Evolutionary conservation across 2,888 invertebrate genomes (phyloP).

Genomic region (Hermaeophaga mercurialis): DNA sequence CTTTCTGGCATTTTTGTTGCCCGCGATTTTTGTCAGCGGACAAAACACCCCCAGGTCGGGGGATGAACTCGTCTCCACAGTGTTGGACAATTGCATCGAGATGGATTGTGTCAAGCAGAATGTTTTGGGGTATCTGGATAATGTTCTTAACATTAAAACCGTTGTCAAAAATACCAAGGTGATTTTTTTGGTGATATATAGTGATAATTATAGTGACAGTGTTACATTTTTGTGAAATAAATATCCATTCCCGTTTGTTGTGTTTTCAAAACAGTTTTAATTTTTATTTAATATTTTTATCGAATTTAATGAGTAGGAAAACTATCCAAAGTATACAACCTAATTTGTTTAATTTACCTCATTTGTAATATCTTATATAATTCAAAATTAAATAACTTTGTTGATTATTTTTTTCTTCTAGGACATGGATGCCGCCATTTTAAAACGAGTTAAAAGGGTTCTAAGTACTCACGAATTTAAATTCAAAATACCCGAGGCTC

Average conservation of each 20-base stretch:
- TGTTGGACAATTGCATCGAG: slow-evolving; percentile 76
- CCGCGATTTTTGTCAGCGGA: slow-evolving; percentile 42
- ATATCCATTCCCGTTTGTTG: too few species aligned
- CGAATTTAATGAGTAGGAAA: too few species aligned
- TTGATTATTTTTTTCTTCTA: slow-evolving; percentile 52
- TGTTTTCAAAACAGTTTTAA: too few species aligned
- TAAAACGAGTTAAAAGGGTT: slow-evolving; percentile 72
- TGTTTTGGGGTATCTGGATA: slow-evolving; percentile 77
- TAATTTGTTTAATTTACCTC: too few species aligned
- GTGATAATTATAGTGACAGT: slow-evolving; percentile 8
- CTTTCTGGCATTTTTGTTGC: slow-evolving; percentile 60
- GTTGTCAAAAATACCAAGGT: slow-evolving; percentile 64
- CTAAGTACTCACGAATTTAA: slow-evolving; percentile 76
- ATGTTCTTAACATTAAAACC: slow-evolving; percentile 66
- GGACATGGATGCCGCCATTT: slow-evolving; percentile 76
- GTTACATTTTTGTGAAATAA: too few species aligned
- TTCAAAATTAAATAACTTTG: too few species aligned
- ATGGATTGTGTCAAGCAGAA: slow-evolving; percentile 77
- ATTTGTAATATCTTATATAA: too few species aligned
- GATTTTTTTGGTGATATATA: slow-evolving; percentile 15
- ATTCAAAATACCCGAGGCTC: slow-evolving; percentile 72
- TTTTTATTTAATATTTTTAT: too few species aligned
- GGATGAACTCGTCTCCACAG: slow-evolving; percentile 72
- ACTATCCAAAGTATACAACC: too few species aligned
- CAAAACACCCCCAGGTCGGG: slow-evolving; percentile 54